Evolutionary conservation across 1,140 invertebrate genomes (phyloP), one percentile per base, ranked within the genome.

Genomic region (Nasonia giraulti): DNA sequence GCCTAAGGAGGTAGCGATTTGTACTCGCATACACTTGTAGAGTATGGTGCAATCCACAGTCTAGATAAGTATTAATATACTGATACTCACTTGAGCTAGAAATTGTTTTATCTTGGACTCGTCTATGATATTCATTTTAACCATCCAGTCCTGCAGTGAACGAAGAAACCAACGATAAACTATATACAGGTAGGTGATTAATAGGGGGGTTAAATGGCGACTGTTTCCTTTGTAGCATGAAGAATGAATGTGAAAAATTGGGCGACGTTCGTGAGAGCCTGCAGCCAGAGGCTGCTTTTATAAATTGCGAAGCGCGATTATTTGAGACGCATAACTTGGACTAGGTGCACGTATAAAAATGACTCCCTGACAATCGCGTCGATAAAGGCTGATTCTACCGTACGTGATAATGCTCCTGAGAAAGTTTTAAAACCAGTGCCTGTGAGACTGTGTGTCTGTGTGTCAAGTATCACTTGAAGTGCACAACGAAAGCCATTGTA

Each of bases 71-170:
- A 81, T 88, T 79, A 50, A 8, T 87, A 55, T 31, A 27, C 27
- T 20, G 73, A 78, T 79, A 80, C 86, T 88, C 91, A 91, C 93
- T 89, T 94, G 95, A 1, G 91, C 78, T 84, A 95, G 88, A 89
- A 91, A 93, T 85, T 94, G 93, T 87, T 94, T 94, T 73, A 95
- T 89, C 86, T 93, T 94, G 37, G 86, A 89, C 87, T 94, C 94
- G 78, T 95, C 94, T 33, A 82, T 40, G 12, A 89, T 85, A 87
- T 89, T 89, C 90, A 91, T 91, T 80, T 89, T 91, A 68, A 91
- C 89, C 88, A 91, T 90, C 86, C 90, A 90, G 87, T 81, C 77
- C 75, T 84, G 66, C 62, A 62, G 0, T 2, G 33, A 37, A 37
- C 33, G 33, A 37, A 66, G n/a, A 7, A 20, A 62, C 0, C n/a